Evolutionary conservation across 1,140 invertebrate species (phyloP).

Genomic region (Melitaea cinxia): DNA sequence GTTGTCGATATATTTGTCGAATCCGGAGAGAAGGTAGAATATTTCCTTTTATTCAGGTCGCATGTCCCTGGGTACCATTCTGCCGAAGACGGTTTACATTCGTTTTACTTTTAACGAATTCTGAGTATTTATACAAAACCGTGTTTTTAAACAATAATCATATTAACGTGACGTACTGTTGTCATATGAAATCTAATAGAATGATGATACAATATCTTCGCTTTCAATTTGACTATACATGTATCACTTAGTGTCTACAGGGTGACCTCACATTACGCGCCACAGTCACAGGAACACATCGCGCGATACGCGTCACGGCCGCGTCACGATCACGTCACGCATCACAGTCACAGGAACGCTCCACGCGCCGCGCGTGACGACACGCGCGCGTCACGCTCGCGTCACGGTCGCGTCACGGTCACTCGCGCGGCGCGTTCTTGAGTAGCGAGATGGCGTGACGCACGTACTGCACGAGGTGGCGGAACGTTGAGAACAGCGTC

Average conservation of each 20-base stretch:
- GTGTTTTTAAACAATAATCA: not conserved
- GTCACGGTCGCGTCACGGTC: slow-evolving; percentile 39
- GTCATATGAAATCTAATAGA: not conserved
- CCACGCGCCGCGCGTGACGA: slow-evolving; percentile 31
- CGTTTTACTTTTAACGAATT: not conserved
- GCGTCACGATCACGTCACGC: not conserved
- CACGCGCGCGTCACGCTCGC: slow-evolving; percentile 39
- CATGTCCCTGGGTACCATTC: too few species aligned
- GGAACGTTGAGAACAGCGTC: slow-evolving; percentile 87
- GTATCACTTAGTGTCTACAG: not conserved
- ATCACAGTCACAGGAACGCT: slow-evolving; percentile 55
- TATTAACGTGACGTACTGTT: not conserved
- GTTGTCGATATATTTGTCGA: slow-evolving; percentile 8
- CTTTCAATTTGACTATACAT: slow-evolving; percentile 5
- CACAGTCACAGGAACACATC: too few species aligned
- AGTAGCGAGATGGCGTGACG: slow-evolving; percentile 78
- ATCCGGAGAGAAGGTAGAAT: slow-evolving; percentile 1
- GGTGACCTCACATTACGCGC: not conserved
- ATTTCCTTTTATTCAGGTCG: not conserved
- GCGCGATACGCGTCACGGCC: not conserved
- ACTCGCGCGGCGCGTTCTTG: slow-evolving; percentile 66
- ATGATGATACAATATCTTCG: not conserved
- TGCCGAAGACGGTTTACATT: too few species aligned
- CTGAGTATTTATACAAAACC: not conserved
- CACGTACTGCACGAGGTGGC: slow-evolving; percentile 88